These are phyloP conservation scores for Apteryx mantelli DNA, from an alignment of 2,113 vertebrate genomes.

Conservation along the genomic window DNA sequence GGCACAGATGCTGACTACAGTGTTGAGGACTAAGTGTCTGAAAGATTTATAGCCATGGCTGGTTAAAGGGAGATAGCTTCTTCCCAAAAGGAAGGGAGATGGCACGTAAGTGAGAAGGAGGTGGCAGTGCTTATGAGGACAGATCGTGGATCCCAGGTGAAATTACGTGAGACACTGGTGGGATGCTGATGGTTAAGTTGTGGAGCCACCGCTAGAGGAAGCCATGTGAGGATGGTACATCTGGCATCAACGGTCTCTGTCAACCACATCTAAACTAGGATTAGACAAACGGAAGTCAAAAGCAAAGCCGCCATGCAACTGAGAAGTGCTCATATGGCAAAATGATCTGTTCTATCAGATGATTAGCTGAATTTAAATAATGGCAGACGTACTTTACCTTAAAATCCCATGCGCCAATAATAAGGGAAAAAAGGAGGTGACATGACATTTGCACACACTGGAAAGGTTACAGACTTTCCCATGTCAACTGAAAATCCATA, in stretches of 20 bases:
- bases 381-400: background rate
- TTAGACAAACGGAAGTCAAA: background rate
- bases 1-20: background rate
- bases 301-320: background rate
- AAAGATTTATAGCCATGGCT: background rate
- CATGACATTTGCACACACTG: background rate
- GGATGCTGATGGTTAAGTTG: background rate
- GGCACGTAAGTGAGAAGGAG: background rate
- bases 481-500: background rate
- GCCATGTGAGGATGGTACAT: background rate
- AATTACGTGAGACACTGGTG: background rate
- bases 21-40: background rate
- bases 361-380: background rate
- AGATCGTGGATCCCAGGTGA: background rate
- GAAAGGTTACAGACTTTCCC: background rate
- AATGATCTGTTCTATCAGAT: background rate
- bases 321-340: background rate
- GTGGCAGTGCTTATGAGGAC: background rate
- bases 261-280: background rate
- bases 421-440: no score
- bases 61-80: background rate
- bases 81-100: background rate
- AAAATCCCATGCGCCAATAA: background rate
- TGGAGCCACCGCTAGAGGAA: background rate
- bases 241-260: background rate